Evolutionary conservation across 2,888 invertebrate species (phyloP).

Genomic region (Microlaimidae sp.): DNA sequence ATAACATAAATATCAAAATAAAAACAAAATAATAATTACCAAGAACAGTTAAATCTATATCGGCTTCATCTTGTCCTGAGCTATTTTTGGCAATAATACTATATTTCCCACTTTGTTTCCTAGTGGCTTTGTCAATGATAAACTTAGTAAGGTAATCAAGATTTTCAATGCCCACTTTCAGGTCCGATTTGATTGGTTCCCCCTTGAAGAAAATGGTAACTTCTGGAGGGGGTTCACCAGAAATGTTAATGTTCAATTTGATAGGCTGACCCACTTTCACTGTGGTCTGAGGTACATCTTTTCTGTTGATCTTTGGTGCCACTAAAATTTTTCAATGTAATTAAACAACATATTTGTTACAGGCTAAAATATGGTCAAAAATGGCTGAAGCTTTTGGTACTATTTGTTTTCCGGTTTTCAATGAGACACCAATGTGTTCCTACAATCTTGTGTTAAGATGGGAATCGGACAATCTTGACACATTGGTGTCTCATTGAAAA

Average conservation of each 20-base stretch:
- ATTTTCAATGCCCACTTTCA: conserved; percentile 22
- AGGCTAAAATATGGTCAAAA: too few species aligned
- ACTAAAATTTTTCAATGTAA: too few species aligned
- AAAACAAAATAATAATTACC: conserved; percentile 39
- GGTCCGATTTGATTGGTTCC: not conserved
- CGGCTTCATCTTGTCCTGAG: conserved; percentile 39
- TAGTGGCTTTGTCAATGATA: conserved; percentile 33
- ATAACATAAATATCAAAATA: too few species aligned
- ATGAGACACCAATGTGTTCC: too few species aligned
- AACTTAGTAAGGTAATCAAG: conserved; percentile 34
- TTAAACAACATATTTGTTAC: too few species aligned
- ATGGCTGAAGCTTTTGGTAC: too few species aligned
- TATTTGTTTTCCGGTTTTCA: too few species aligned
- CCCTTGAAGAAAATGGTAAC: conserved; percentile 66
- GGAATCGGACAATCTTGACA: too few species aligned
- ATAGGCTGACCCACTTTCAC: conserved; percentile 82
- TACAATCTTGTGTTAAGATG: too few species aligned
- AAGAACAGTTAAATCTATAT: conserved; percentile 50
- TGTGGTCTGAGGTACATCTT: conserved; percentile 67
- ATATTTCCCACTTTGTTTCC: conserved; percentile 41
- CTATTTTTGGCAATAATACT: conserved; percentile 40
- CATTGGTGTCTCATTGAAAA: too few species aligned
- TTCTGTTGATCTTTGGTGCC: conserved; percentile 76
- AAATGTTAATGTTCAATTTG: conserved; percentile 70
- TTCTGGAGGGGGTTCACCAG: conserved; percentile 85